Evolutionary conservation across 2,797 vertebrate genomes (phyloP).

Genomic region (Silurus aristotelis): DNA sequence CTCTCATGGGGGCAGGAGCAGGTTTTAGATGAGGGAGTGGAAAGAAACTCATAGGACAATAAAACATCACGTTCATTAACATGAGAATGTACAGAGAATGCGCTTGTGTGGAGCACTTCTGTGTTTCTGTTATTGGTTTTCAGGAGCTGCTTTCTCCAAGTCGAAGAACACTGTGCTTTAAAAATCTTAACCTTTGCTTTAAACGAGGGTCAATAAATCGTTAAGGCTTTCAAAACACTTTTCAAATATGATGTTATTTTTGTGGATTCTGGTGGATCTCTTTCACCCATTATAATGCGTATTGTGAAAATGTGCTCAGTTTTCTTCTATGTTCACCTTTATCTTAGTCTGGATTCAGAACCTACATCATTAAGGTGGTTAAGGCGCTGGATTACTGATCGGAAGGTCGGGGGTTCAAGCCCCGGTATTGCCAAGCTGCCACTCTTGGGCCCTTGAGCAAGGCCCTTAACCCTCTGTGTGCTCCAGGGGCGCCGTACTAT

Average conservation of each 20-base stretch:
- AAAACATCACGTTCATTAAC: background rate
- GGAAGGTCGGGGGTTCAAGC: no score
- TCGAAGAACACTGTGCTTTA: background rate
- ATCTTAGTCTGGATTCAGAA: background rate
- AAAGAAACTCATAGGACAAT: background rate
- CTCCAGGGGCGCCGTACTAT: no score
- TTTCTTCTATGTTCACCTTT: background rate
- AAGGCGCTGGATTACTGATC: no score
- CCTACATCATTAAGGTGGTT: no score
- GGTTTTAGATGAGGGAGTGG: background rate
- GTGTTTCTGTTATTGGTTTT: background rate
- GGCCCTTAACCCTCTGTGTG: no score
- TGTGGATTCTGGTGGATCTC: background rate
- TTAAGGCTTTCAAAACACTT: background rate
- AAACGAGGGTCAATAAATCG: background rate
- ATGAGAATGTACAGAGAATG: background rate
- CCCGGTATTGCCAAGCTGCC: no score
- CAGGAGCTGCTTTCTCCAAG: background rate
- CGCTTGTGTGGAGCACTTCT: background rate
- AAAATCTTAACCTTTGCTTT: background rate
- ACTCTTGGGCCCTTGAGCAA: no score
- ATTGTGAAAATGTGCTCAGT: background rate
- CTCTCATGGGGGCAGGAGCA: background rate
- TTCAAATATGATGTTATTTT: background rate
- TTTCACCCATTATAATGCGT: background rate